Base-by-base conservation (phyloP, 2,113 vertebrate species). In the Symphodus melops region DNA sequence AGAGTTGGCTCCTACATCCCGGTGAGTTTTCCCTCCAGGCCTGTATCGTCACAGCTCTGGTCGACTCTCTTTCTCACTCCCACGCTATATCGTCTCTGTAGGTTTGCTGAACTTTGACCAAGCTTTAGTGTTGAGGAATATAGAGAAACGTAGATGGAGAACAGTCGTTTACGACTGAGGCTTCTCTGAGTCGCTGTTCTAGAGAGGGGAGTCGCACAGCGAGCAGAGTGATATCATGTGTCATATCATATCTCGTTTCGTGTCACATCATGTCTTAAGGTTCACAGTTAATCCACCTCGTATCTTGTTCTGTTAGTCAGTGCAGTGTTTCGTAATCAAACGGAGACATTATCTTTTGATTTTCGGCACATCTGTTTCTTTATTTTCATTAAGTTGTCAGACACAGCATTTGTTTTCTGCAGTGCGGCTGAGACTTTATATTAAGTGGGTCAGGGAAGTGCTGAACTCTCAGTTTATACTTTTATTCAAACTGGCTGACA, bases 81-180 rank as follows among this genome's bases (percentile, higher is more conserved):
- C 60, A 76, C 42, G 36, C 74, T 51, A 42, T 77, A 33, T 20
- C 46, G 74, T 83, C 59, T 84, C 52, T 7, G 23, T 55, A 62
- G 55, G 36, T 68, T 77, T 71, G 48, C 63, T 77, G 83, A 76
- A 63, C 84, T 77, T 70, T 80, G 70, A 68, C 54, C 71, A 67
- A 37, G 12, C 41, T 69, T 66, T 41, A 71, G 28, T 70, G 57
- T 85, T 78, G 33, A 60, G 67, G 57, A 74, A 64, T 46, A 62
- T 14, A 59, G 65, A 68, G 68, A 37, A 73, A 61, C 61, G 52
- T 41, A 44, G 36, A 36, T 11, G 9, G 58, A 39, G 62, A 66
- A n/a, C 14, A n/a, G 56, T 57, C 21, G 44, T 5, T 68, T 41
- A 65, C 0, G 7, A 19, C 4, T 23, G 49, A 71, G 33, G 17